Evolutionary conservation across 2,113 vertebrate genomes (phyloP).

Genomic region (Orientallactaga bullata): DNA sequence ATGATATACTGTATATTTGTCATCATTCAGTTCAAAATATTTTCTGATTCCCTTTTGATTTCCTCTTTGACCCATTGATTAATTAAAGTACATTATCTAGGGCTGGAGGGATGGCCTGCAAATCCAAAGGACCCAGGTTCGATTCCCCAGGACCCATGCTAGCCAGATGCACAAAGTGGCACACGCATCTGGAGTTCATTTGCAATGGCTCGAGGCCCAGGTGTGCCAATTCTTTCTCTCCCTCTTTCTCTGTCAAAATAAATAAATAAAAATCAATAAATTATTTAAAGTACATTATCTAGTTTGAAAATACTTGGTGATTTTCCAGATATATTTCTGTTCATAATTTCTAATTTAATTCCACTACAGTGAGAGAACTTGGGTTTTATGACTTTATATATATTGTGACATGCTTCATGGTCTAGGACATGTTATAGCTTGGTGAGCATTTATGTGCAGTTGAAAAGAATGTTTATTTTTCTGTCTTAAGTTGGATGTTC

Average conservation of each 20-base stretch:
- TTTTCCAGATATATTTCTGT: constrained; percentile 48
- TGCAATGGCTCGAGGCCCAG: too few relatives aligned
- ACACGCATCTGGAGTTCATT: too few relatives aligned
- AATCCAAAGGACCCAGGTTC: too few relatives aligned
- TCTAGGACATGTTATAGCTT: not conserved
- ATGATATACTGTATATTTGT: constrained; percentile 8
- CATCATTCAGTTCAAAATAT: not conserved
- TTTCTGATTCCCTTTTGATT: constrained; percentile 41
- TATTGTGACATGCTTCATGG: not conserved
- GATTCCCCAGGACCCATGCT: too few relatives aligned
- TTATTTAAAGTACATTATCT: constrained; percentile 23
- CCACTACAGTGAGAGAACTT: not conserved
- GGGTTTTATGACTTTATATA: constrained; percentile 23
- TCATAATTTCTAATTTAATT: constrained; percentile 50
- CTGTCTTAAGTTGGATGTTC: not conserved
- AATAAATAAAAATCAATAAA: too few relatives aligned
- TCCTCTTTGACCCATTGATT: constrained; percentile 23
- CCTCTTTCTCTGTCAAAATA: too few relatives aligned
- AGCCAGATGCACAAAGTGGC: too few relatives aligned
- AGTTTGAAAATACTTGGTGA: constrained; percentile 25
- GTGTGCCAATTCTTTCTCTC: too few relatives aligned
- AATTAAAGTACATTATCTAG: constrained; percentile 16
- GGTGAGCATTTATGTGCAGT: not conserved
- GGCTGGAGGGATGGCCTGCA: too few relatives aligned
- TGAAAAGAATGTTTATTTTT: not conserved